Conservation (phyloP, 1,140 invertebrate species). For the Drosophila tropicalis region DNA sequence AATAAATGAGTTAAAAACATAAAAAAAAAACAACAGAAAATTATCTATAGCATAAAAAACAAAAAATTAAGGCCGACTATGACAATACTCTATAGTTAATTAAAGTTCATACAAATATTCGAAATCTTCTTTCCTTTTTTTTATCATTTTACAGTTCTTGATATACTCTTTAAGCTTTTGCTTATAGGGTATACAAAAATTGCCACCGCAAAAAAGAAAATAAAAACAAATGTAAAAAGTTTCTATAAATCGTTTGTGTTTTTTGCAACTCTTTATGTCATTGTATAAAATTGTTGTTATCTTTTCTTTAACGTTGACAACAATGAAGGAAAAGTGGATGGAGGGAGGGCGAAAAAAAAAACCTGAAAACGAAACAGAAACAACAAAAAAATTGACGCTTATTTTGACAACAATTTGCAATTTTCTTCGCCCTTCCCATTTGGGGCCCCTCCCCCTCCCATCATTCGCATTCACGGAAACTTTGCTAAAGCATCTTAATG, state of each 20-base stretch:
- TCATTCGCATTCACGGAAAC: slow-evolving; percentile 6
- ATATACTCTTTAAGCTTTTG: neutral
- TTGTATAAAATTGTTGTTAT: slow-evolving; percentile 61
- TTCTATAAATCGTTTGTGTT: slow-evolving; percentile 25
- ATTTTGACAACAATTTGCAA: slow-evolving; percentile 76
- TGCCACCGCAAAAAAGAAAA: slow-evolving; percentile 6
- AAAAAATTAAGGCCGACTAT: neutral
- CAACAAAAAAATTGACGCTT: slow-evolving; percentile 63
- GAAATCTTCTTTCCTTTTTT: too few relatives aligned
- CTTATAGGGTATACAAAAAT: neutral
- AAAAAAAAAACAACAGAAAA: neutral
- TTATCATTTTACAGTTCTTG: neutral
- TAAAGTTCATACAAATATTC: too few relatives aligned
- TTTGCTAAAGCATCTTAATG: slow-evolving; percentile 57
- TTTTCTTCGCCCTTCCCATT: slow-evolving; percentile 21
- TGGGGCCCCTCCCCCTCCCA: too few relatives aligned
- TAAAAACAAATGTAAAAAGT: slow-evolving; percentile 37
- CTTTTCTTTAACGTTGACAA: slow-evolving; percentile 37
- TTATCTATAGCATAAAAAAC: neutral
- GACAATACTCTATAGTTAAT: neutral
- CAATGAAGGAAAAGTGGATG: slow-evolving; percentile 1
- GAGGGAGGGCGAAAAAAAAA: slow-evolving; percentile 26
- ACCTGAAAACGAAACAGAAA: slow-evolving; percentile 25
- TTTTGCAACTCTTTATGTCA: slow-evolving; percentile 35
- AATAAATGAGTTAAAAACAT: slow-evolving; percentile 63